Evolutionary conservation across 1,140 invertebrate genomes (phyloP), one percentile per base, ranked within the genome.

Genomic region (Geopemphigus sp.): DNA sequence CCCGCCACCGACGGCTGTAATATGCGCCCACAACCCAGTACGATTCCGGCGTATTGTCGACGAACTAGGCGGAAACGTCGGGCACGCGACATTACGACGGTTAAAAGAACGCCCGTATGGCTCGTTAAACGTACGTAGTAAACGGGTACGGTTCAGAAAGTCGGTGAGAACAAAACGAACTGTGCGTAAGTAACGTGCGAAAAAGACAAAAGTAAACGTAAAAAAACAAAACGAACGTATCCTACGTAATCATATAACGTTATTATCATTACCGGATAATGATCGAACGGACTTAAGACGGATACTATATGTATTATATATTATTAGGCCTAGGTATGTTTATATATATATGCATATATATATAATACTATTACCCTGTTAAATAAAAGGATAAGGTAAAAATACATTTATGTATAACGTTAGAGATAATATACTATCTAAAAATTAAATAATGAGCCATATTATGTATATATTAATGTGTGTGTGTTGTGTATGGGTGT

Each of bases 331-430:
- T 78, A 78, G 39, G 45, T n/a, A n/a, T n/a, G n/a, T n/a, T n/a
- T n/a, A n/a, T n/a, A n/a, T n/a, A n/a, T n/a, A n/a, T n/a, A n/a
- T n/a, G n/a, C n/a, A n/a, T n/a, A n/a, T 61, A 61, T 61, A 45
- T 61, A 59, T 78, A 78, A 78, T 61, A 78, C 54, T 78, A 78
- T 78, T 78, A 78, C 73, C 73, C 73, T 78, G 73, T 78, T 78
- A 78, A 74, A 78, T 61, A 78, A n/a, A 78, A 78, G 73, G 73
- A 78, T 74, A 74, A 57, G 39, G 32, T 39, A 59, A 78, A 59
- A 66, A 66, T 11, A 72, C 2, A 61, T 24, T 61, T 47, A 26
- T 61, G 61, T 22, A 78, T 59, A 17, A 70, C 24, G 24, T 70
- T 29, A 70, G 47, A 68, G 24, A 29, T 53, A 53, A 70, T 53